A percentile compares a stretch with the other conserved stretches of the same genome.
Evolutionary conservation across 2,113 vertebrate genomes (phyloP).

Genomic region (Mionectes macconnelli): DNA sequence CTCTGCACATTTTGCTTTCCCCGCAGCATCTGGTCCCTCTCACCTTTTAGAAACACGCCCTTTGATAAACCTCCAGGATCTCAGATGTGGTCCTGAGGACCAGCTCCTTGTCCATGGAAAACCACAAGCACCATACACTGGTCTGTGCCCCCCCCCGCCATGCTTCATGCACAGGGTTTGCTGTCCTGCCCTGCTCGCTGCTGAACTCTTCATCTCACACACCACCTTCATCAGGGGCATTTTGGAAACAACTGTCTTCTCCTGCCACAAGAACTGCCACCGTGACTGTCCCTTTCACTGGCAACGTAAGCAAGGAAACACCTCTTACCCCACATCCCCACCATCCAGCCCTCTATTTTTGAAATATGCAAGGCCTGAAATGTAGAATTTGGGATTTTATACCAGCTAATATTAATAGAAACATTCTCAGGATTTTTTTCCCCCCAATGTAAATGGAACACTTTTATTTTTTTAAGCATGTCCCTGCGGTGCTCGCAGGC

Average conservation of each 20-base stretch:
- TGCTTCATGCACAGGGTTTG: fast-evolving
- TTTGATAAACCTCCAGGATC: neutral
- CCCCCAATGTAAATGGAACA: conserved; percentile 48
- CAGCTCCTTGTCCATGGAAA: neutral
- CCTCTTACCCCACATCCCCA: neutral
- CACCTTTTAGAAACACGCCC: neutral
- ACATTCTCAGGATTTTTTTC: conserved; percentile 47
- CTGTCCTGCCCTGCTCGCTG: neutral
- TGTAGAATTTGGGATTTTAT: conserved; percentile 29
- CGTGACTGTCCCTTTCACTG: neutral
- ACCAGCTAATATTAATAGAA: conserved; percentile 63
- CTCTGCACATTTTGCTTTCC: neutral
- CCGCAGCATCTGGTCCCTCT: neutral
- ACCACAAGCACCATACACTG: neutral
- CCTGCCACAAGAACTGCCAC: neutral
- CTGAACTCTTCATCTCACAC: neutral
- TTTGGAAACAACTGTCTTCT: neutral
- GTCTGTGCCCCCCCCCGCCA: neutral
- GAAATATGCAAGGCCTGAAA: conserved; percentile 3
- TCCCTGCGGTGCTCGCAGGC: neutral
- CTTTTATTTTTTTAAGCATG: conserved; percentile 44
- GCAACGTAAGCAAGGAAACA: neutral
- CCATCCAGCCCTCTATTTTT: conserved; percentile 5
- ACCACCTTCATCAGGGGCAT: fast-evolving
- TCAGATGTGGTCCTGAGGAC: neutral